phyloP scores from a whole-genome alignment of 2,113 vertebrate species.

The Pelmatolapia mariae region DNA sequence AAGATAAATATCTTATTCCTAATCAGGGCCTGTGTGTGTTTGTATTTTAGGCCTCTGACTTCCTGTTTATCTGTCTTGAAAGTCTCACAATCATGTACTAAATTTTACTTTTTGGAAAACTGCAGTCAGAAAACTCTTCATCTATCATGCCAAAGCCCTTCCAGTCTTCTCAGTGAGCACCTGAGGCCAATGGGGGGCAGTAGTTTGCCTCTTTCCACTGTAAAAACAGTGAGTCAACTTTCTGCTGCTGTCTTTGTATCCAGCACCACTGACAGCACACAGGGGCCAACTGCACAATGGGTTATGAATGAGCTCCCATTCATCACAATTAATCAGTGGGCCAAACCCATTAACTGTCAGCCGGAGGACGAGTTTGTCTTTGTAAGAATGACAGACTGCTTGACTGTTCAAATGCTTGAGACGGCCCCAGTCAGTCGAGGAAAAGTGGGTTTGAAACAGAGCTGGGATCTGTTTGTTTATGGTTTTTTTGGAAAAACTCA shows the following conservation, averaged over 20 bases:
- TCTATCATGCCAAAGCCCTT: neutral
- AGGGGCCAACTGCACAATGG: constrained; percentile 27
- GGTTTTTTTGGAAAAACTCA: neutral
- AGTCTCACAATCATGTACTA: neutral
- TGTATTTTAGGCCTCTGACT: neutral
- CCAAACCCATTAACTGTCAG: constrained; percentile 57
- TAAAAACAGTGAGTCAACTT: neutral
- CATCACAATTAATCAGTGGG: constrained; percentile 55
- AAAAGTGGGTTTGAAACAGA: neutral
- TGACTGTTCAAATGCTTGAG: neutral
- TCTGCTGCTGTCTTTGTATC: neutral
- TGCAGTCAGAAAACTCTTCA: neutral
- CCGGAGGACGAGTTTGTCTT: constrained; percentile 21
- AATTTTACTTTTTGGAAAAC: neutral
- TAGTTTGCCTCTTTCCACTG: constrained; percentile 36
- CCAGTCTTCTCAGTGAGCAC: neutral
- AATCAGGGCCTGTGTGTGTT: neutral
- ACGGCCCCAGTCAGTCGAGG: neutral
- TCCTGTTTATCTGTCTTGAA: neutral
- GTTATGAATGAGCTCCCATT: constrained; percentile 53
- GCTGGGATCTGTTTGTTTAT: neutral
- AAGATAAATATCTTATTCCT: constrained; percentile 34
- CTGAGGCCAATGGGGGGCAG: constrained; percentile 62
- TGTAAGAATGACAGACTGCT: constrained; percentile 40
- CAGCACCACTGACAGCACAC: constrained; percentile 28